phyloP scores from a whole-genome alignment of 64 coral and sea anemone genomes.

The Montipora sp. region DNA sequence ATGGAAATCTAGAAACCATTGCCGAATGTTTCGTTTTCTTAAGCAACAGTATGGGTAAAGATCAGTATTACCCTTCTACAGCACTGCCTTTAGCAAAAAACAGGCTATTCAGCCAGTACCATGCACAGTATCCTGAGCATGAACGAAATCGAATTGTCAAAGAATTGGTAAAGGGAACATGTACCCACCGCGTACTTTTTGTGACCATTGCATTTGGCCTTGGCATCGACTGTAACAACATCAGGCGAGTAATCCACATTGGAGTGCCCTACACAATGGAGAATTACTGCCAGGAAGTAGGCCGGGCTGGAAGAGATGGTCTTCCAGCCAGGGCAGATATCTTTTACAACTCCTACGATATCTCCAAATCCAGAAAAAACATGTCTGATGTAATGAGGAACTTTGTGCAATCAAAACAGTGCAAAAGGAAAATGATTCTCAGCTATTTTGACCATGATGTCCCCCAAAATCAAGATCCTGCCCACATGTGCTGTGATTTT shows the following conservation, averaged over 20 bases:
- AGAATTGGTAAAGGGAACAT: constrained; percentile 45
- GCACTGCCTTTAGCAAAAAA: constrained; percentile 33
- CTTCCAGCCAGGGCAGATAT: constrained; percentile 36
- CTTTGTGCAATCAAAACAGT: constrained; percentile 35
- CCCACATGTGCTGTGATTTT: constrained; percentile 55
- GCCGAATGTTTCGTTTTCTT: constrained; percentile 49
- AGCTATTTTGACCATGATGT: constrained; percentile 52
- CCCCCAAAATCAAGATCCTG: constrained; percentile 3
- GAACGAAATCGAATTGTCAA: constrained; percentile 40
- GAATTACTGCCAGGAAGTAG: constrained; percentile 45
- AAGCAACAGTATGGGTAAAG: constrained; percentile 31
- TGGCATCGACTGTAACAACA: constrained; percentile 49
- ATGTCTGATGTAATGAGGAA: constrained; percentile 60
- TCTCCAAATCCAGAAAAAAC: constrained; percentile 53
- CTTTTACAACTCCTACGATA: constrained; percentile 61
- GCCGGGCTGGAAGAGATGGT: constrained; percentile 57
- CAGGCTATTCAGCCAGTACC: constrained; percentile 58
- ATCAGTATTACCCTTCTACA: constrained; percentile 36
- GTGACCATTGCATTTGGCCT: constrained; percentile 57
- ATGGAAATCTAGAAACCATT: constrained; percentile 70
- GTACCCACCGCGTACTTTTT: constrained; percentile 34
- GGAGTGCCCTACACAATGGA: constrained; percentile 64
- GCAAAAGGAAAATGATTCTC: constrained; percentile 61
- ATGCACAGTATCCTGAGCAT: constrained; percentile 55
- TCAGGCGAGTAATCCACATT: constrained; percentile 63